Evolutionary conservation across 1,140 invertebrate genomes (phyloP).

Genomic region (Cotesia vestalis): DNA sequence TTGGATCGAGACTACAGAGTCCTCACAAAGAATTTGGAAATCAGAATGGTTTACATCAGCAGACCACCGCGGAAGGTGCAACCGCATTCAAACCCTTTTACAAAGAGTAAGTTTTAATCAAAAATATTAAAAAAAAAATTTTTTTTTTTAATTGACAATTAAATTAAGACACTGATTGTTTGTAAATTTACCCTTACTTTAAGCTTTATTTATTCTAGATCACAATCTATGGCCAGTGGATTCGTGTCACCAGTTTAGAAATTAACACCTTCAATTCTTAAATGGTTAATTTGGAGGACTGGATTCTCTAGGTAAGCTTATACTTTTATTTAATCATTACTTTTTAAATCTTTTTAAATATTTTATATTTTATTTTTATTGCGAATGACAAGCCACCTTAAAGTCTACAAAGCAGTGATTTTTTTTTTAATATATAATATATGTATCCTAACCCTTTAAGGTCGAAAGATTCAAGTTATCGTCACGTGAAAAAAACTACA

Average conservation of each 20-base stretch:
- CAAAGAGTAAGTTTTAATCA: slow-evolving; percentile 75
- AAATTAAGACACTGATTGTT: no score
- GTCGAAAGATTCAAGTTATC: no score
- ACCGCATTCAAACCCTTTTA: slow-evolving; percentile 88
- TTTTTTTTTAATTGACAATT: no score
- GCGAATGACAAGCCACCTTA: no score
- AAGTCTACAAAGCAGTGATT: no score
- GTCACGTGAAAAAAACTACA: no score
- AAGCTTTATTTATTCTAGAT: slow-evolving; percentile 61
- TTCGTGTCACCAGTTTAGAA: slow-evolving; percentile 72
- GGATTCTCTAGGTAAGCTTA: slow-evolving; percentile 51
- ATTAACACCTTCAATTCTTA: not conserved
- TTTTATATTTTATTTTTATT: no score
- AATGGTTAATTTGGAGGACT: slow-evolving; percentile 32
- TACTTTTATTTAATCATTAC: slow-evolving; percentile 1
- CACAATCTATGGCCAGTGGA: slow-evolving; percentile 70
- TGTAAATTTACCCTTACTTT: not conserved
- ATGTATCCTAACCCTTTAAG: no score
- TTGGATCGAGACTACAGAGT: slow-evolving; percentile 65
- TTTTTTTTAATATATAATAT: no score
- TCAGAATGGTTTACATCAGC: slow-evolving; percentile 62
- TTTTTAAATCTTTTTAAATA: not conserved
- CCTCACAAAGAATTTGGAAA: slow-evolving; percentile 69
- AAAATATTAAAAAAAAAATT: no score
- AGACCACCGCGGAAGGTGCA: slow-evolving; percentile 67